These are phyloP conservation scores for Aleiodes testaceus DNA, from an alignment of 2,888 invertebrate genomes.

Conservation along the genomic window DNA sequence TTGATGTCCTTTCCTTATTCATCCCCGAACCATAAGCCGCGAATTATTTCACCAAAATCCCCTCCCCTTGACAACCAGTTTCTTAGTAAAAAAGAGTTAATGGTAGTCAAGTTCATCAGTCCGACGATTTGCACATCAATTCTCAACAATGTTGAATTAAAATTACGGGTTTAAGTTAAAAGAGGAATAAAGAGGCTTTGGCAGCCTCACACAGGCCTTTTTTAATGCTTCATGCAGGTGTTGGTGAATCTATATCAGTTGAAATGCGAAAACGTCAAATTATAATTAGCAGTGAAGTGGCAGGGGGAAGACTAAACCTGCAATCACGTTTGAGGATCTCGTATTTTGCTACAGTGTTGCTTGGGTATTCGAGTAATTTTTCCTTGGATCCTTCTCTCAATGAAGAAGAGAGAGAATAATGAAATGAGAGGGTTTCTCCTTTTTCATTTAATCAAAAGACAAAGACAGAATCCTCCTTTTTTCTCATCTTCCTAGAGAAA, in stretches of 20 bases:
- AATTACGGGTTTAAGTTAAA: conserved; percentile 56
- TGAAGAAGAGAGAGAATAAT: conserved; percentile 6
- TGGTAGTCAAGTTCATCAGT: conserved; percentile 62
- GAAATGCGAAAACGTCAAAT: conserved; percentile 63
- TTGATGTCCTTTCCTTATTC: background rate
- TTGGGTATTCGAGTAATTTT: conserved; percentile 1
- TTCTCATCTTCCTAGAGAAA: background rate
- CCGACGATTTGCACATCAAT: conserved; percentile 60
- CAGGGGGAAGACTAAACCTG: conserved; percentile 17
- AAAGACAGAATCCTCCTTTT: background rate
- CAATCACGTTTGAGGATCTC: conserved; percentile 54
- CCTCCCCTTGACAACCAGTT: conserved; percentile 52
- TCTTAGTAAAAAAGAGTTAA: conserved; percentile 39
- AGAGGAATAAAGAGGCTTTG: background rate
- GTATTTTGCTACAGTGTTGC: conserved; percentile 49
- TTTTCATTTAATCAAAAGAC: too few relatives aligned
- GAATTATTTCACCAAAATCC: background rate
- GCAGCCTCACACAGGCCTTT: background rate
- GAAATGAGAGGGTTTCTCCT: background rate
- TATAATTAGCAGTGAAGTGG: conserved; percentile 68
- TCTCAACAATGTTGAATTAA: conserved; percentile 61
- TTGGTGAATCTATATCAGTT: background rate
- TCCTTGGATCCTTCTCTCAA: background rate
- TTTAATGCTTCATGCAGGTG: background rate
- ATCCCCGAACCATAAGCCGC: background rate